Base-by-base conservation (phyloP, 2,797 vertebrate species). In the Knipowitschia caucasica region DNA sequence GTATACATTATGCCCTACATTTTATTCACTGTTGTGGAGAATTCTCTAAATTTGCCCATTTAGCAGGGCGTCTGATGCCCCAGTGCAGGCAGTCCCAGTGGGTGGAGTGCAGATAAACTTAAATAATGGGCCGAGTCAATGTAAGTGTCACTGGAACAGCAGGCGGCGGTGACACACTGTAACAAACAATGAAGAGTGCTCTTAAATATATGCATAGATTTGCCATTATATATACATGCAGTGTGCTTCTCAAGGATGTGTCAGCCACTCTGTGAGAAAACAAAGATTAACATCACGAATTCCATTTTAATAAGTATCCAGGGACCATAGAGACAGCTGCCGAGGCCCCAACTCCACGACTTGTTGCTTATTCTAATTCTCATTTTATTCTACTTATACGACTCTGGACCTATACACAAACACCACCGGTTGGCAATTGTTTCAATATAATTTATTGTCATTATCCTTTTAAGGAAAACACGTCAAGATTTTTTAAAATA, bases 261-360 rank as follows among this genome's bases (percentile, higher is more conserved):
- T 77, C 77, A 81, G 67, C 53, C 77, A 75, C 75, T 86, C 83
- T 73, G 73, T 77, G 71, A 67, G 61, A 85, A 88, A 87, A 81
- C 75, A 82, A 88, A 88, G 84, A 89, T 86, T 81, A 86, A 73
- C 80, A 83, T 86, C 81, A 88, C 76, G 79, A 86, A 86, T 88
- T 79, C 71, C 67, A 78, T 80, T 81, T 85, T 88, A 88, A 89
- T 89, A 85, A 86, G 86, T 83, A 86, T 86, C 84, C 14, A 39
- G 86, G 82, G 84, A 84, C 43, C 60, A 55, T 66, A 57, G 61
- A 81, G 62, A 54, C 78, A 86, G 82, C 81, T 79, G 84, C 68
- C 69, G 59, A 14, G 70, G 72, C 78, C 75, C 78, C 77, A 71
- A 78, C 36, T 83, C 68, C 64, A 79, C 56, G 80, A 86, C 86